Conservation (phyloP, 2,113 vertebrate species). For the Leptosomus discolor region DNA sequence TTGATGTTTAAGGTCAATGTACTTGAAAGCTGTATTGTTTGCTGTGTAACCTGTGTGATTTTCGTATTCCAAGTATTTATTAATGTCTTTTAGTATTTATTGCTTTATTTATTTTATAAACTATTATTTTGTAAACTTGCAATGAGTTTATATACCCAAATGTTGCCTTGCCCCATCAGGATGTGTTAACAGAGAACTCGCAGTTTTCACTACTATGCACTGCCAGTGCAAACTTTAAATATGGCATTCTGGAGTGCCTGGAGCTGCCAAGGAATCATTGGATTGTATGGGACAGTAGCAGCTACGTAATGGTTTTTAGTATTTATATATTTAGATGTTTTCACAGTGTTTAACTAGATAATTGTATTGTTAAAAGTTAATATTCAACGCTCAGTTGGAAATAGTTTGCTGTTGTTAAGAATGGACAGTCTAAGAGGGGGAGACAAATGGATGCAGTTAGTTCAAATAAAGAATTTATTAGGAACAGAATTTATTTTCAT, state of each 20-base stretch:
- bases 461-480: neutral
- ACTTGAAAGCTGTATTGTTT: neutral
- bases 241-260: neutral
- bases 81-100: neutral
- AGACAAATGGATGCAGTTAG: neutral
- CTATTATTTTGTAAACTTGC: neutral
- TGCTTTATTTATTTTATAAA: neutral
- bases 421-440: neutral
- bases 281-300: neutral
- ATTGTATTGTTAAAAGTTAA: neutral
- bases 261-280: neutral
- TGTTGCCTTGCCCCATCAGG: neutral
- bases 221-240: neutral
- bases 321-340: neutral
- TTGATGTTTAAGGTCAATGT: neutral
- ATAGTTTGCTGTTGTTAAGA: neutral
- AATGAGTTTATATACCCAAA: neutral
- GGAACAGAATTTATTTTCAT: neutral
- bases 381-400: neutral
- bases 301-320: neutral
- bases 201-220: accelerated
- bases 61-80: neutral
- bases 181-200: neutral
- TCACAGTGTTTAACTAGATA: neutral
- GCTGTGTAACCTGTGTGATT: neutral